Percentiles rank a stretch among this genome's conserved stretches.
phyloP scores from a whole-genome alignment of 2,888 invertebrate species.

The Ornithoptera priamus region DNA sequence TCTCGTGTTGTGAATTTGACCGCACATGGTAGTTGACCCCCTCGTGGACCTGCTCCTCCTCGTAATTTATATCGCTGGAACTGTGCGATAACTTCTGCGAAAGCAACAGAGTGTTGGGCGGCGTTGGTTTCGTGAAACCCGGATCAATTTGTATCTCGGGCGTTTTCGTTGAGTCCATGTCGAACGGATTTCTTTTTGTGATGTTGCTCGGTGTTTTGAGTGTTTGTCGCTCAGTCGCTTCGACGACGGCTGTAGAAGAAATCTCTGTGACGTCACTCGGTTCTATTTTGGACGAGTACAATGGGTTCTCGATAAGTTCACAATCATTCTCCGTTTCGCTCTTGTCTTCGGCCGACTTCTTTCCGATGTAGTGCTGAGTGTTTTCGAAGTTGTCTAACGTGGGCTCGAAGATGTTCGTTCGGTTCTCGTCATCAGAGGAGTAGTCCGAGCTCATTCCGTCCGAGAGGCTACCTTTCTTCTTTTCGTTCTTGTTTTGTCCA shows the following conservation, averaged over 20 bases:
- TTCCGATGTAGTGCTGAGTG: constrained; percentile 72
- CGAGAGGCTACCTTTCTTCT: constrained; percentile 83
- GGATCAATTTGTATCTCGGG: constrained; percentile 82
- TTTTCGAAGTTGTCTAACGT: constrained; percentile 75
- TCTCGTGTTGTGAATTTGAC: constrained; percentile 83
- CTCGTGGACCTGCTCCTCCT: constrained; percentile 42
- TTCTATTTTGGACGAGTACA: constrained; percentile 75
- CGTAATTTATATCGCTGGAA: constrained; percentile 82
- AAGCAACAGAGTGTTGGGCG: constrained; percentile 78
- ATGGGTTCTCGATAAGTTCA: constrained; percentile 69
- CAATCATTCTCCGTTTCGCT: constrained; percentile 61
- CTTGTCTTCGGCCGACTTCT: constrained; percentile 43
- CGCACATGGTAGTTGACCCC: constrained; percentile 62
- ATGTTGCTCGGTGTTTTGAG: constrained; percentile 62
- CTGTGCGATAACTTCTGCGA: constrained; percentile 85
- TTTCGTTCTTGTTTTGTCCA: constrained; percentile 67
- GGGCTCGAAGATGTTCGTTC: constrained; percentile 74
- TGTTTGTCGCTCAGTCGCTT: constrained; percentile 58
- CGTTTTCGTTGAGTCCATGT: constrained; percentile 67
- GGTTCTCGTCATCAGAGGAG: constrained; percentile 76
- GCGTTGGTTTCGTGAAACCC: constrained; percentile 63
- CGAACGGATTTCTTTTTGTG: constrained; percentile 65
- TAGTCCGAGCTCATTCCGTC: constrained; percentile 81
- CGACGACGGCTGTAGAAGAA: constrained; percentile 69
- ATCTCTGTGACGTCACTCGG: constrained; percentile 60